Conservation (phyloP, 2,113 vertebrate genomes). For the Catagonus wagneri region DNA sequence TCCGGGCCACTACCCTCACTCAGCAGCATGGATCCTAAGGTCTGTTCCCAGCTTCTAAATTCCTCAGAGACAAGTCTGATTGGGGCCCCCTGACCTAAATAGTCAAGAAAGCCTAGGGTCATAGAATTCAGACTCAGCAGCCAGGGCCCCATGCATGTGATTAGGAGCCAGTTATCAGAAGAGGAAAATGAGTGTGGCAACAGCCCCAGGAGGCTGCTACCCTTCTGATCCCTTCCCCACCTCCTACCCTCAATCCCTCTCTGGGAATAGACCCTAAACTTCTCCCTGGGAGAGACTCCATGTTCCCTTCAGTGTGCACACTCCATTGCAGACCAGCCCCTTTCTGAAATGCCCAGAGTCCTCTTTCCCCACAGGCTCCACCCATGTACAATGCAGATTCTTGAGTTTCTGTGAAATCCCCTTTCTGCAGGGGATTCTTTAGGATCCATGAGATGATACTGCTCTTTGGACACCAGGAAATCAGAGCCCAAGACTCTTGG, state of each 20-base stretch:
- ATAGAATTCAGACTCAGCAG: background rate
- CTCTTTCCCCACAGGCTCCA: background rate
- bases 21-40: background rate
- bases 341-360: background rate
- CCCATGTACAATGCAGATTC: background rate
- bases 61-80: background rate
- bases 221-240: background rate
- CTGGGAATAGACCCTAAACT: background rate
- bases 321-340: background rate
- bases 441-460: background rate
- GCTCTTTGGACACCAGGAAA: slow-evolving; percentile 41
- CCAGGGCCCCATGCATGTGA: too few species aligned
- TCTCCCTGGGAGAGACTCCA: background rate
- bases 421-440: background rate
- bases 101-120: background rate
- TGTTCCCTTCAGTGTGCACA: background rate
- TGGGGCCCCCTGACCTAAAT: too few species aligned
- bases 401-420: background rate
- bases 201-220: background rate
- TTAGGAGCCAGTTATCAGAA: background rate
- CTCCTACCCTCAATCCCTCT: background rate
- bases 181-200: background rate
- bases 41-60: background rate
- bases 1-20: background rate
- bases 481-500: background rate